Evolutionary conservation across 2,113 vertebrate genomes (phyloP), one percentile per base, ranked within the genome.

Genomic region (Cathartes aura): DNA sequence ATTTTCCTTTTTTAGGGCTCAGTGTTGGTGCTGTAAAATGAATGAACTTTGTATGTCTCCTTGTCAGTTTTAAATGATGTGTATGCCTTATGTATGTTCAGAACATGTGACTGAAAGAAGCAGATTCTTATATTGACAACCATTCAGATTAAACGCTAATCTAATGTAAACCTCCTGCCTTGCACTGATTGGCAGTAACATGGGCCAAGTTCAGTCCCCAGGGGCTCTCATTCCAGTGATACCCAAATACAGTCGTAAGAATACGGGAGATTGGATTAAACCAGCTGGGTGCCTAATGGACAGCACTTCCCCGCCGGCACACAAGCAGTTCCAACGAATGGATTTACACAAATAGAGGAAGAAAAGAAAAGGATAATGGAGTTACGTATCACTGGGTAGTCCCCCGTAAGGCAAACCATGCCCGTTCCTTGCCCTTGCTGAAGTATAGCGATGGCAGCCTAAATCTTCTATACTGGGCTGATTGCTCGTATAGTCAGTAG

Each of bases 371-470:
- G 80, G 55, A 15, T 23, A 20, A 58, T 0, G 6, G 70, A 63
- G 38, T 45, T 59, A 12, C 0, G 0, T 70, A 48, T 60, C 29
- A 5, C 19, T 2, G 6, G 11, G 3, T 24, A 36, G 43, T 40
- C 6, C 18, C 38, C 30, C 3, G 0, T 24, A 42, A 73, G 32
- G 42, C 67, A 71, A 83, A 43, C 42, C 42, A 6, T 19, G 68
- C 22, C 36, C 5, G 3, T 15, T 66, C 63, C 75, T 52, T 70
- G 59, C 24, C 26, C 48, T 68, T 48, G 67, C 20, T 68, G 71
- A 36, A 29, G 67, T 10, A 4, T 0, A 3, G 8, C 5, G 20
- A 20, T 8, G 22, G 20, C 58, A 87, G 47, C 79, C 79, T 40
- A 52, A 5, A 66, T 58, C 56, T 72, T 47, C 59, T 56, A 1